Conservation (phyloP, 2,113 vertebrate species). For the Lipophrys pholis region DNA sequence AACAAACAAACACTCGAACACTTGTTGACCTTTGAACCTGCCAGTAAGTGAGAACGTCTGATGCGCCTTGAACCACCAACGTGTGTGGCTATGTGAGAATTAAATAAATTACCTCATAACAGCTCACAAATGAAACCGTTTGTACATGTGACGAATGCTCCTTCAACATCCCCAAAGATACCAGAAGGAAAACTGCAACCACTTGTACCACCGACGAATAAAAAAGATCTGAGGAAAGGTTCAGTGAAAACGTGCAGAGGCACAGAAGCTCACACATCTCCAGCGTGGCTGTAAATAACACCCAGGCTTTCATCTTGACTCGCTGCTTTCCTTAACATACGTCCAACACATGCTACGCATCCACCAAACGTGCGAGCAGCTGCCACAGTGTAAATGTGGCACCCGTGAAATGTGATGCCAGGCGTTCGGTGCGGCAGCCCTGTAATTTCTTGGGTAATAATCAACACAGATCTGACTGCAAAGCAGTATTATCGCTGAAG, state of each 20-base stretch:
- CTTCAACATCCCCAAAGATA: not conserved
- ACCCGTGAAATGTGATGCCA: slow-evolving; percentile 37
- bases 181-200: not conserved
- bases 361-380: slow-evolving; percentile 15
- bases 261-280: slow-evolving; percentile 14
- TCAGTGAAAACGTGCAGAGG: not conserved
- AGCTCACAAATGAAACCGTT: not conserved
- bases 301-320: slow-evolving; percentile 15
- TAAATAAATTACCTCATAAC: not conserved
- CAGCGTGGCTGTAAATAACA: slow-evolving; percentile 37
- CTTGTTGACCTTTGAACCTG: no score
- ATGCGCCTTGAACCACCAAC: no score
- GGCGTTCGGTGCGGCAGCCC: slow-evolving; percentile 20
- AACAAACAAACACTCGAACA: no score
- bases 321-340: slow-evolving; percentile 1
- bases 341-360: not conserved
- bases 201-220: slow-evolving; percentile 2
- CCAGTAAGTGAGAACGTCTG: no score
- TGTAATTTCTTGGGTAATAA: slow-evolving; percentile 43
- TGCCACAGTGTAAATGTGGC: slow-evolving; percentile 28
- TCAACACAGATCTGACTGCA: slow-evolving; percentile 9
- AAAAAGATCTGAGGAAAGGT: not conserved
- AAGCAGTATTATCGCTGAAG: slow-evolving; percentile 18
- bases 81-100: no score
- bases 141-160: slow-evolving; percentile 14